phyloP scores from a whole-genome alignment of 2,888 invertebrate species.

The Ophion ellenae region DNA sequence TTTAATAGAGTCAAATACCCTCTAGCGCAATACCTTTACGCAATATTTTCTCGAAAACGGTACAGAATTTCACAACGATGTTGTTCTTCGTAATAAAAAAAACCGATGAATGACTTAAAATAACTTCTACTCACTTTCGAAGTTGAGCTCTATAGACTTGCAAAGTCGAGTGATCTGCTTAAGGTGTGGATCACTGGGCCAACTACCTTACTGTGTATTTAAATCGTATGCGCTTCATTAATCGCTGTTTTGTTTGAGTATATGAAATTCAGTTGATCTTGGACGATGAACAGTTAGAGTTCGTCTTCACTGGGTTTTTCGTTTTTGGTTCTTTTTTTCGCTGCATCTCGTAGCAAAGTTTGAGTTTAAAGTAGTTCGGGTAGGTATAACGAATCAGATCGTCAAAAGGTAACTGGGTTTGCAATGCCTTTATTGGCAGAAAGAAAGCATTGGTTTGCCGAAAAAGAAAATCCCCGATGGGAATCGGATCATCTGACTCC shows the following conservation, averaged over 20 bases:
- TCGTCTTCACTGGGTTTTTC: neutral
- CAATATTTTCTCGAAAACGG: too few species aligned
- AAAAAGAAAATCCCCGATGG: constrained; percentile 4
- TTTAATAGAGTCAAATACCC: too few species aligned
- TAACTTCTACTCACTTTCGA: too few species aligned
- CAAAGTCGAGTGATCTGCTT: too few species aligned
- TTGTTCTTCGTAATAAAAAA: too few species aligned
- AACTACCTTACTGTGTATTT: neutral
- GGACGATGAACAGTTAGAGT: neutral
- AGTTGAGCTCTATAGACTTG: too few species aligned
- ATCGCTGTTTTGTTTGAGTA: neutral
- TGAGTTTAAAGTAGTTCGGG: neutral
- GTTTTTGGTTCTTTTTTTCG: neutral
- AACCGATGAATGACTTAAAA: too few species aligned
- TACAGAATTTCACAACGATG: too few species aligned
- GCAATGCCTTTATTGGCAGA: neutral
- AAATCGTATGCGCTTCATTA: neutral
- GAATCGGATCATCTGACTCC: neutral
- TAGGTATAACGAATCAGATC: neutral
- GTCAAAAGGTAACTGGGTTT: neutral
- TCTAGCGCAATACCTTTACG: too few species aligned
- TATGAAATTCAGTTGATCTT: neutral
- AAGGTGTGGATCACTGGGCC: too few species aligned
- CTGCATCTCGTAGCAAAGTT: neutral
- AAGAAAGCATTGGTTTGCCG: neutral